A percentile compares a stretch with the other conserved stretches of the same genome.
Conservation (phyloP, 1,140 invertebrate genomes). For the Brachystomella parvula region DNA sequence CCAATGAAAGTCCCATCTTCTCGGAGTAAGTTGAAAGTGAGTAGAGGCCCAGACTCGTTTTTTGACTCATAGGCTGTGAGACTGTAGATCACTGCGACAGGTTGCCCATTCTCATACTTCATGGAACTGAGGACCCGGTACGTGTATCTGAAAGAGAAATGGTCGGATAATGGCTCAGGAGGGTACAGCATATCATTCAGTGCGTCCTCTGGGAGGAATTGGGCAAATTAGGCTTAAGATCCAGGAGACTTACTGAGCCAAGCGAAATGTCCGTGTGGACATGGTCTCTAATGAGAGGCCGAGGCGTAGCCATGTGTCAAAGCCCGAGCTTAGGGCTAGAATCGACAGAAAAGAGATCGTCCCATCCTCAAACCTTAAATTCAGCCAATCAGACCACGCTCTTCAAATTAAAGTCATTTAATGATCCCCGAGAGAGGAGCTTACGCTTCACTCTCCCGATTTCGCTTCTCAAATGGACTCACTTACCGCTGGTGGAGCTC, state of each 20-base stretch:
- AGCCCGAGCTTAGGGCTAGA: constrained; percentile 68
- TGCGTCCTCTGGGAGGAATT: neutral
- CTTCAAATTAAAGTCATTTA: neutral
- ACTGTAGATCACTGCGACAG: constrained; percentile 63
- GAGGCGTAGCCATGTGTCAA: constrained; percentile 58
- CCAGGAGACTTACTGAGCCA: constrained; percentile 53
- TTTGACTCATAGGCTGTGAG: constrained; percentile 57
- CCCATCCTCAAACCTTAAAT: constrained; percentile 84
- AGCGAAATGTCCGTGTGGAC: constrained; percentile 62
- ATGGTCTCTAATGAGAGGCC: constrained; percentile 59
- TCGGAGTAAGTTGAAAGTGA: constrained; percentile 80
- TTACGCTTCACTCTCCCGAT: neutral
- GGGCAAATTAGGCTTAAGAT: neutral
- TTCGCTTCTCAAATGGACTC: neutral
- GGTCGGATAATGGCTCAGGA: neutral
- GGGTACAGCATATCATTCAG: neutral
- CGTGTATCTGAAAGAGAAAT: constrained; percentile 47
- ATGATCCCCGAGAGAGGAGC: neutral
- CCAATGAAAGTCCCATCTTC: constrained; percentile 71
- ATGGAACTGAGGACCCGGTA: constrained; percentile 56
- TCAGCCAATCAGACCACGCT: constrained; percentile 37
- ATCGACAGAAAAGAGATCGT: constrained; percentile 83
- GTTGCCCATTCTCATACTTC: constrained; percentile 64
- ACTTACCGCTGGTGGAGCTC: constrained; percentile 61
- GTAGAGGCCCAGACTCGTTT: constrained; percentile 67